Evolutionary conservation across 2,888 invertebrate species (phyloP), one percentile per base, ranked within the genome.

Genomic region (Agonopterix alstromeriana): DNA sequence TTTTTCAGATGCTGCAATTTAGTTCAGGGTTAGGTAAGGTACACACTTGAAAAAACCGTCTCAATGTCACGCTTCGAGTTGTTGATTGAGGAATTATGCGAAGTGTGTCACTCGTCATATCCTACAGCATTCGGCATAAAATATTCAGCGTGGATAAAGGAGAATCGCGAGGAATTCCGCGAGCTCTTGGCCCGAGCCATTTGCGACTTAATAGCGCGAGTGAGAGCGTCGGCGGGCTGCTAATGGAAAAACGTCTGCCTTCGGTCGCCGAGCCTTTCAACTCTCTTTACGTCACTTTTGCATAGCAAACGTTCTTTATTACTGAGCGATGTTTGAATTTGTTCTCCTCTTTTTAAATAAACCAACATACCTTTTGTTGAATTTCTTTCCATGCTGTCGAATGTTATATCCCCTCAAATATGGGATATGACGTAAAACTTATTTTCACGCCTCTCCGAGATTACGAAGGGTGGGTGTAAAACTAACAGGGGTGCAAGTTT

Each of bases 401-500:
- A 12, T 43, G 45, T 51, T 35, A 47, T 49, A 49, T 52, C 43
- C 44, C 43, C 35, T 48, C 46, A 46, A 54, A 58, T 43, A 42
- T 49, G 42, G 49, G 53, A 45, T 27, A 27, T 27, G 27, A 27
- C 27, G 27, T 27, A 27, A 27, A 27, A 27, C 27, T 58, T 64
- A 73, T 73, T 78, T 76, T 70, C 71, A 71, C 69, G 70, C 70
- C 59, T 66, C 68, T 67, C 67, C 65, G 63, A 67, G 69, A 73
- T 76, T 76, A 73, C 63, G 55, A 64, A 68, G 81, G 82, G 78
- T 71, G 69, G 69, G 79, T 77, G 79, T 74, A 45, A 76, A 79
- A 82, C 77, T 78, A 85, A 82, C 82, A 80, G 73, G 85, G 83
- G 85, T 73, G 82, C 70, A 72, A 72, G 61, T 66, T 72, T 73